Evolutionary conservation across 2,113 vertebrate species (phyloP), one percentile per base, ranked within the genome.

Genomic region (Rhinoderma darwinii): DNA sequence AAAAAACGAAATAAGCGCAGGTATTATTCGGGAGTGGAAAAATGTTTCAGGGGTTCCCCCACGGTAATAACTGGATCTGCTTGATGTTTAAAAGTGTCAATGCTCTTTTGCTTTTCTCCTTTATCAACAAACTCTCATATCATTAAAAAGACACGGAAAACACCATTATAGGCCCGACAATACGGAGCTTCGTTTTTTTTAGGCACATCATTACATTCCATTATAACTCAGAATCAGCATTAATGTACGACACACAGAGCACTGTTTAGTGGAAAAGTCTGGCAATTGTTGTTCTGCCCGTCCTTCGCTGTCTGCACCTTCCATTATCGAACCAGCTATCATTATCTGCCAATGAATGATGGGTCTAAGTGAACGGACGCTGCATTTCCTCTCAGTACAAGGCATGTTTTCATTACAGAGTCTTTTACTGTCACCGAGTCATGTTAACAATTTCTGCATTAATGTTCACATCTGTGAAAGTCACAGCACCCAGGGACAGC

Each of bases 391-490:
- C 68, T 41, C 20, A 20, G 76, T 72, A 72, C 47, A 39, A 72
- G 84, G 47, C 35, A 35, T 81, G 76, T 81, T 79, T 72, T 86
- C 63, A 72, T 73, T 81, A 86, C 43, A 25, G 27, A 30, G 27
- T 35, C 56, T 86, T 56, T 86, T 72, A 50, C 75, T 86, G 84
- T 86, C 56, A 74, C 59, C 43, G 11, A 72, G 76, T 35, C 76
- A 72, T 81, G 63, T 81, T 81, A 80, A 81, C 77, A 78, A 72
- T 80, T 86, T 80, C 11, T 59, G 63, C 77, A 81, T 86, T 86
- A 86, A 73, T 47, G 44, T 72, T 47, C 68, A 80, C 43, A 86
- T 86, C 76, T 81, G 76, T 56, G 66, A 81, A 72, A 70, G 50
- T 72, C 66, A 70, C 47, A 72, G 76, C 47, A 41, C 56, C 63